Evolutionary conservation across 2,888 invertebrate species (phyloP), one percentile per base, ranked within the genome.

Genomic region (Caenorhabditis macrosperma): DNA sequence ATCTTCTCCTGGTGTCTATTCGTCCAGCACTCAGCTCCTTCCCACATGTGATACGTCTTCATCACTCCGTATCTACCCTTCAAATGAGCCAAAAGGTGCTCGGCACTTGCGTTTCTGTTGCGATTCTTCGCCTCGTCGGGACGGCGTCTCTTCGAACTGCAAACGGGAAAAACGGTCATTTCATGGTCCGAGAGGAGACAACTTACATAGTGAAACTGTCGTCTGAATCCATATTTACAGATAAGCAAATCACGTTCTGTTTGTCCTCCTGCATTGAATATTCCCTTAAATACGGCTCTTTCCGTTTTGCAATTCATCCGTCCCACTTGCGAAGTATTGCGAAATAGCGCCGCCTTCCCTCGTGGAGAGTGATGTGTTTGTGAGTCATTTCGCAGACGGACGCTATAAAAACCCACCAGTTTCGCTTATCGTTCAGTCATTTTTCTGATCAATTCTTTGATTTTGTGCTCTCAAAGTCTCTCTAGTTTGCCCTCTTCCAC

Each of bases 1-100:
- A 61, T 61, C 69, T 57, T 78, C 50, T 33, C 64, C 48, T 50
- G 54, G 22, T 74, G 78, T 78, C 55, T 33, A 12, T 69, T 60
- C 10, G 69, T 69, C 48, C 57, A 69, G n/a, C 59, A 59, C 20
- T 59, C 26, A 0, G 63, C 63, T 35, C 57, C 63, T 28, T 35
- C 22, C 24, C 46, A 46, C 22, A 64, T 57, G 63, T 64, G 63
- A 48, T 72, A 72, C 20, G 72, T 72, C 48, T 72, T 72, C 46
- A 72, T 24, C 2, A 72, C 35, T 17, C 54, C 44, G 5, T 30
- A 55, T 35, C 55, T 57, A 15, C 33, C 48, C 55, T 64, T 63
- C 63, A 72, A 57, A 30, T 57, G 33, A 48, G 63, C 72, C 9
- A 72, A 35, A 26, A 24, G 20, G 12, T 72, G 72, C 2, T 72